phyloP scores from a whole-genome alignment of 2,888 invertebrate genomes.

The Candidula unifasciata region DNA sequence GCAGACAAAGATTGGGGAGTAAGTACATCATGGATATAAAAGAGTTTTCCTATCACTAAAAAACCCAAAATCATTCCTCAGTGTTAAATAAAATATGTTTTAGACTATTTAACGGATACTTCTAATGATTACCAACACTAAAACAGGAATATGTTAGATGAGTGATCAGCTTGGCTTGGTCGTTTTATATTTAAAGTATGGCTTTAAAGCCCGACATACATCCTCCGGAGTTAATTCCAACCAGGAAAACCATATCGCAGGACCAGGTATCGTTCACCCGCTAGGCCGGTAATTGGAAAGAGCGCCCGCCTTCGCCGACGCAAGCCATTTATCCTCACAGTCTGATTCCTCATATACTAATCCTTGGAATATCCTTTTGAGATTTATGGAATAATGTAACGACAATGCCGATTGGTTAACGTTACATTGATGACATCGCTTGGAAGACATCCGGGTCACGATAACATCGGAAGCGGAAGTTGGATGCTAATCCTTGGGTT shows the following conservation, averaged over 20 bases:
- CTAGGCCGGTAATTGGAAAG: conserved; percentile 24
- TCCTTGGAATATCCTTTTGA: neutral
- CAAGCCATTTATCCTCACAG: neutral
- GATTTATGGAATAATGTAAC: neutral
- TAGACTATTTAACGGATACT: no score
- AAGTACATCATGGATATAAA: no score
- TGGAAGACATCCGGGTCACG: neutral
- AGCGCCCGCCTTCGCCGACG: no score
- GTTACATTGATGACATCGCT: conserved; percentile 1
- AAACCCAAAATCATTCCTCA: no score
- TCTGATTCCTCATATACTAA: neutral
- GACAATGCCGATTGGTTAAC: conserved; percentile 22
- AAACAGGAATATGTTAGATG: no score
- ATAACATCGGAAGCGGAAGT: neutral
- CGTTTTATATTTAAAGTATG: no score
- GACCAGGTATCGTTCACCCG: neutral
- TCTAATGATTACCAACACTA: no score
- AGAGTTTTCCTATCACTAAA: no score
- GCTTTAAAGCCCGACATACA: neutral
- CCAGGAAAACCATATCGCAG: neutral
- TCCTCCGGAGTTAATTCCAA: neutral
- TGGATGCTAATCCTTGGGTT: neutral
- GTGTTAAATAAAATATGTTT: no score
- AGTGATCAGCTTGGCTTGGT: no score
- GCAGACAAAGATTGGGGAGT: no score